phyloP scores from a whole-genome alignment of 2,797 vertebrate species.

The Siniperca scherzeri region DNA sequence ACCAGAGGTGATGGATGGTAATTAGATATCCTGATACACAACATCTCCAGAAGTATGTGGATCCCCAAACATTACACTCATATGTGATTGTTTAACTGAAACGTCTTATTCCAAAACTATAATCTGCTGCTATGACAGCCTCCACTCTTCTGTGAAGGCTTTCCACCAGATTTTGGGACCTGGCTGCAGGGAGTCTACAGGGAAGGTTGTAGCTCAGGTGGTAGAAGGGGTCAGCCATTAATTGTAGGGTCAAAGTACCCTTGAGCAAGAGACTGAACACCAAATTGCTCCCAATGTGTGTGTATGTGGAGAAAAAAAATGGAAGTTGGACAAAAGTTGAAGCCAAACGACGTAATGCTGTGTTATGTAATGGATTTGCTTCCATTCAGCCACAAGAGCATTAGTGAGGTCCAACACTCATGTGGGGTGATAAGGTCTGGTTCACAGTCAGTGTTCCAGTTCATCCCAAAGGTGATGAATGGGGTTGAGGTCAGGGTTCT shows the following conservation, averaged over 20 bases:
- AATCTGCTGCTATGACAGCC: too few relatives aligned
- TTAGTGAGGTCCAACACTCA: too few relatives aligned
- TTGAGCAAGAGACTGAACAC: neutral
- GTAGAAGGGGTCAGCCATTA: neutral
- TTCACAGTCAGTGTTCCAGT: neutral
- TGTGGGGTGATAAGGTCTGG: neutral
- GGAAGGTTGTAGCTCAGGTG: neutral
- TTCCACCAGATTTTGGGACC: neutral
- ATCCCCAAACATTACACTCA: neutral
- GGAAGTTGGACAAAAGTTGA: neutral
- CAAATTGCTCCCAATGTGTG: neutral
- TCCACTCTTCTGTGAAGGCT: too few relatives aligned
- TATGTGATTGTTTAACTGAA: neutral
- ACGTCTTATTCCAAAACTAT: neutral
- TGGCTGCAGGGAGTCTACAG: neutral
- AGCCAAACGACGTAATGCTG: neutral
- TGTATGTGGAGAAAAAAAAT: neutral
- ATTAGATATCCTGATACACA: neutral
- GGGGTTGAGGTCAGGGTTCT: neutral
- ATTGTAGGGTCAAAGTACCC: slow-evolving; percentile 13
- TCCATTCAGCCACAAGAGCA: too few relatives aligned
- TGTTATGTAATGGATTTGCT: neutral
- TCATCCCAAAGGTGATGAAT: neutral
- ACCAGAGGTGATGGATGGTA: neutral
- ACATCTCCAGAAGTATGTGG: neutral